These are phyloP conservation scores for Drosophila nr. perissopoda DNA, from an alignment of 2,888 invertebrate species.

Conservation along the genomic window DNA sequence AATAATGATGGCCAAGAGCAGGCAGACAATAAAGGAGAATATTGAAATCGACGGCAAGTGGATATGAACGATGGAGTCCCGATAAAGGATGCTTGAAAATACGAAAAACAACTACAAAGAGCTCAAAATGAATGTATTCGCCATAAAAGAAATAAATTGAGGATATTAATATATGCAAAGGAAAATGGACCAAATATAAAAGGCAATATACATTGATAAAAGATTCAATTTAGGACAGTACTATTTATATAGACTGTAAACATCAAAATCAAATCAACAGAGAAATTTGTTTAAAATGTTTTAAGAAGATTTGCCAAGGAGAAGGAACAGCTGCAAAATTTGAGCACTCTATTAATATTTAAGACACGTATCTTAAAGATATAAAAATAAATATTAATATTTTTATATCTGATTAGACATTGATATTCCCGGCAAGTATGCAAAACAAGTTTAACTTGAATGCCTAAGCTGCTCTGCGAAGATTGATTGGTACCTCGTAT, in stretches of 20 bases:
- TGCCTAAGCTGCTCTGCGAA: not conserved
- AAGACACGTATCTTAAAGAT: slow-evolving; percentile 9
- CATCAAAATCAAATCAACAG: slow-evolving; percentile 5
- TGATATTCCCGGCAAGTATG: slow-evolving; percentile 18
- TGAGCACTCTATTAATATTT: slow-evolving; percentile 4
- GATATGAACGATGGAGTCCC: slow-evolving; percentile 33
- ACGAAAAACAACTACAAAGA: slow-evolving; percentile 15
- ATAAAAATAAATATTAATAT: slow-evolving; percentile 23
- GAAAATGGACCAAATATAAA: not conserved
- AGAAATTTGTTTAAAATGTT: not conserved
- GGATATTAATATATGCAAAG: slow-evolving; percentile 15
- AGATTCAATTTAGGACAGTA: slow-evolving; percentile 8
- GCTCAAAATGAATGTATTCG: slow-evolving; percentile 1
- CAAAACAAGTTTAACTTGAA: slow-evolving; percentile 42
- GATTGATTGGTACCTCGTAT: slow-evolving; percentile 33
- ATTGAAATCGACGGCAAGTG: slow-evolving; percentile 53
- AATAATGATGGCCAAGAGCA: slow-evolving; percentile 53
- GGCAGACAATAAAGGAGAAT: slow-evolving; percentile 51
- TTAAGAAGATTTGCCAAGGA: not conserved
- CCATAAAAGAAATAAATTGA: slow-evolving; percentile 24
- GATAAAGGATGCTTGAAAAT: slow-evolving; percentile 38
- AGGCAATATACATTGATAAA: not conserved
- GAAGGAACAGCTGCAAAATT: not conserved
- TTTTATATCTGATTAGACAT: slow-evolving; percentile 7
- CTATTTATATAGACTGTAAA: not conserved